Percentiles rank a stretch among this genome's conserved stretches.
These are phyloP conservation scores for Podarcis lilfordi DNA, from an alignment of 2,797 vertebrate species.

Conservation along the genomic window DNA sequence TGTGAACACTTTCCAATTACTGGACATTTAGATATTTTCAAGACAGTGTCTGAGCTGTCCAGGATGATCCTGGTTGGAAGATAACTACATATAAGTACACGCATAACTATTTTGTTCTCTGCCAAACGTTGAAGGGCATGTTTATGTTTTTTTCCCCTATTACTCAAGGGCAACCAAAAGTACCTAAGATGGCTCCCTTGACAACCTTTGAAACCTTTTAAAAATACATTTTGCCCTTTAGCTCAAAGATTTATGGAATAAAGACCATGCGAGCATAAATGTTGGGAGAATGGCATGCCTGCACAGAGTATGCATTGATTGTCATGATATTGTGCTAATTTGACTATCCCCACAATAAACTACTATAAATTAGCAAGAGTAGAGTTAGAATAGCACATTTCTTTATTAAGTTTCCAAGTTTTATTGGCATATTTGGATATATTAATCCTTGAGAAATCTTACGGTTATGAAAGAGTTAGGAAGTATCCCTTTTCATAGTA, in stretches of 20 bases:
- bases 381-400: constrained; percentile 60
- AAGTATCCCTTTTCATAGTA: not conserved
- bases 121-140: not conserved
- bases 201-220: constrained; percentile 53
- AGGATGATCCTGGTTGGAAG: not conserved
- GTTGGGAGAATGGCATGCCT: constrained; percentile 56
- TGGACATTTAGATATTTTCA: not conserved
- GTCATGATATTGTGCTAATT: constrained; percentile 54
- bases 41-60: not conserved
- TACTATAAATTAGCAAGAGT: constrained; percentile 64
- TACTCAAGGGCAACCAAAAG: constrained; percentile 61
- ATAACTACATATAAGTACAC: not conserved
- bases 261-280: constrained; percentile 65
- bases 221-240: constrained; percentile 65
- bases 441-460: constrained; percentile 32
- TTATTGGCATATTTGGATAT: constrained; percentile 29
- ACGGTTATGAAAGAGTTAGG: not conserved
- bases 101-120: not conserved
- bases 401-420: constrained; percentile 46
- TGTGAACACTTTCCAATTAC: not conserved
- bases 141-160: constrained; percentile 60
- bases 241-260: constrained; percentile 65
- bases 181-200: constrained; percentile 62
- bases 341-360: constrained; percentile 65
- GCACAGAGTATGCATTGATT: constrained; percentile 58